These are phyloP conservation scores for Drosophila suzukii DNA, from an alignment of 1,140 invertebrate genomes.

Conservation along the genomic window DNA sequence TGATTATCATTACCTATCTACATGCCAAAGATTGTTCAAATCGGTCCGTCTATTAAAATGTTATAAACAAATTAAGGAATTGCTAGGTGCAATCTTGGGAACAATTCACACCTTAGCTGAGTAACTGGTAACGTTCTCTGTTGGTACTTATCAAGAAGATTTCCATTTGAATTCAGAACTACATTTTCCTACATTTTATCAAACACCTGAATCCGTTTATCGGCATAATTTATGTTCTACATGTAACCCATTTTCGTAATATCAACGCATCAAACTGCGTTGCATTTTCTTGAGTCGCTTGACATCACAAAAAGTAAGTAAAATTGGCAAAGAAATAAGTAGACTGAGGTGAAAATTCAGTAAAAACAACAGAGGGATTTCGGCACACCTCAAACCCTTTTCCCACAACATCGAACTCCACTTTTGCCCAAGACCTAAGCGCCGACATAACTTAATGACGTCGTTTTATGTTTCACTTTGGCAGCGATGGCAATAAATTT, in stretches of 20 bases:
- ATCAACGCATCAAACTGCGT: constrained; percentile 12
- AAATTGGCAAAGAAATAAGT: neutral
- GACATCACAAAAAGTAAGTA: neutral
- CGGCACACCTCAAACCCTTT: neutral
- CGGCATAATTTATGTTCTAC: neutral
- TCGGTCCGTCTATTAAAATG: too few species aligned
- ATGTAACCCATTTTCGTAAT: constrained; percentile 7
- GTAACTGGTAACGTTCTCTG: too few species aligned
- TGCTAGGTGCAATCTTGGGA: too few species aligned
- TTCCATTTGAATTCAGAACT: neutral
- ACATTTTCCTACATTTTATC: neutral
- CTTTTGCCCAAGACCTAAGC: constrained; percentile 23
- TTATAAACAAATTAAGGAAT: too few species aligned
- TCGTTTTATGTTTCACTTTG: constrained; percentile 80
- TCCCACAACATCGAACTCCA: neutral
- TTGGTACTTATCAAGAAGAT: too few species aligned
- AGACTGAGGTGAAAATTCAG: constrained; percentile 19
- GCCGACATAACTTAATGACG: constrained; percentile 77
- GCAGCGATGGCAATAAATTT: constrained; percentile 75
- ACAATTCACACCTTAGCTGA: too few species aligned
- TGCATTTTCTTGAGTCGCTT: constrained; percentile 18
- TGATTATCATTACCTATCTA: too few species aligned
- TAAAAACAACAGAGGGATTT: constrained; percentile 24
- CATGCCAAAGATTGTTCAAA: too few species aligned
- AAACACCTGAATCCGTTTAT: neutral